Conservation (phyloP, 2,113 vertebrate species). For the Vicugna pacos region DNA sequence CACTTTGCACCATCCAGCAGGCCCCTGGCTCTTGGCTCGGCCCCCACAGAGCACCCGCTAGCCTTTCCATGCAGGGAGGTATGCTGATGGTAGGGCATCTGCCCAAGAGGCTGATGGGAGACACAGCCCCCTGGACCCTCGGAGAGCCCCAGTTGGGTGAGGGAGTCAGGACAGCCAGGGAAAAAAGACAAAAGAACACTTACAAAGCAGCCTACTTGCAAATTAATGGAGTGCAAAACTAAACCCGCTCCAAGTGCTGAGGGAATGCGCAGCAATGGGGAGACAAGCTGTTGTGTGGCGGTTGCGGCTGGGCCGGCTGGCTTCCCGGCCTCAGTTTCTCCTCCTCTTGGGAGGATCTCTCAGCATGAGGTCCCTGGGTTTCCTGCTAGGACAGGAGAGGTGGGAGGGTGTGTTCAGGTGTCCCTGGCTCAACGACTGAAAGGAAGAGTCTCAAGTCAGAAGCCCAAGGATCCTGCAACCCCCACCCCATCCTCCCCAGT, state of each 20-base stretch:
- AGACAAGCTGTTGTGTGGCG: slow-evolving; percentile 72
- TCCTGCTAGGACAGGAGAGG: neutral
- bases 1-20: neutral
- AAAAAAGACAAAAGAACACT: slow-evolving; percentile 80
- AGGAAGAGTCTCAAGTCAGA: neutral
- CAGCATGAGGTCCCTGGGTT: neutral
- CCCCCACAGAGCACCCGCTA: rapidly evolving
- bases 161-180: slow-evolving; percentile 62
- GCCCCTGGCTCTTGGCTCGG: neutral
- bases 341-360: neutral
- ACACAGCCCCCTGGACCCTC: neutral
- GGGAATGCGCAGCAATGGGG: slow-evolving; percentile 49
- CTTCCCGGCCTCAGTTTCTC: slow-evolving; percentile 64
- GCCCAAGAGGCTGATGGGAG: neutral
- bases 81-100: neutral
- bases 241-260: slow-evolving; percentile 69
- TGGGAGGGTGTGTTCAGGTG: neutral
- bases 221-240: slow-evolving; percentile 82
- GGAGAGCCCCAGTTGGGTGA: neutral
- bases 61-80: neutral
- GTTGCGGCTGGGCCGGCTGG: neutral
- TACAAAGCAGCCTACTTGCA: slow-evolving; percentile 81
- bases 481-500: neutral
- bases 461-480: neutral
- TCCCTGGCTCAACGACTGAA: neutral